These are phyloP conservation scores for Agriotes lineatus DNA, from an alignment of 2,888 invertebrate species.

Conservation along the genomic window DNA sequence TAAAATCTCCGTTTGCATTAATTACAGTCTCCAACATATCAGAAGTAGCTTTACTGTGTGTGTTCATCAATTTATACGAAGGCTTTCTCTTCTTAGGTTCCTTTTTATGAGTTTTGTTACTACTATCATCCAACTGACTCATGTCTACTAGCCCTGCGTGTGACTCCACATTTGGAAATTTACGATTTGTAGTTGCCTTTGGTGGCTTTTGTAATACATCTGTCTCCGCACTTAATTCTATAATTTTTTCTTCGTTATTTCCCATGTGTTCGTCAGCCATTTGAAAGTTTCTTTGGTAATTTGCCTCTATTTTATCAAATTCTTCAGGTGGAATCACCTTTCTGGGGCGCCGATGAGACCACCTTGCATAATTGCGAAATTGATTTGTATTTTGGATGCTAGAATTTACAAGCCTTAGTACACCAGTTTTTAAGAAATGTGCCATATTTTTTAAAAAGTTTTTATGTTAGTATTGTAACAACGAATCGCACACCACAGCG, in stretches of 20 bases:
- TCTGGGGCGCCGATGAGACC: slow-evolving; percentile 69
- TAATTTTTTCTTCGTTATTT: slow-evolving; percentile 2
- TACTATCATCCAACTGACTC: background rate
- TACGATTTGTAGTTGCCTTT: background rate
- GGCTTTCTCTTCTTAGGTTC: background rate
- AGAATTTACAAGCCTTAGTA: background rate
- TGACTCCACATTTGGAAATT: background rate
- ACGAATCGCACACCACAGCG: no score
- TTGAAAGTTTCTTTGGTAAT: slow-evolving; percentile 3
- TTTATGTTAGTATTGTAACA: no score
- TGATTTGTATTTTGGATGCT: background rate
- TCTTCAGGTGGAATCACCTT: slow-evolving; percentile 69
- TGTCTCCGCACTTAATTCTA: background rate
- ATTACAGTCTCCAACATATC: slow-evolving; percentile 67
- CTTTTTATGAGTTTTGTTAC: background rate
- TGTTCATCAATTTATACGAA: slow-evolving; percentile 6
- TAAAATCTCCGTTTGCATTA: slow-evolving; percentile 69
- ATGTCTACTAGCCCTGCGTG: background rate
- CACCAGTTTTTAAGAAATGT: background rate
- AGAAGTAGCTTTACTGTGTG: slow-evolving; percentile 52
- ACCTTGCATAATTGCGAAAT: slow-evolving; percentile 61
- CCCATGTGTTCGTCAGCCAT: background rate
- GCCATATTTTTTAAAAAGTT: no score
- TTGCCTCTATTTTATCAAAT: slow-evolving; percentile 47
- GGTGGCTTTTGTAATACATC: no score